Evolutionary conservation across 2,888 invertebrate genomes (phyloP).

Genomic region (Empis stercorea): DNA sequence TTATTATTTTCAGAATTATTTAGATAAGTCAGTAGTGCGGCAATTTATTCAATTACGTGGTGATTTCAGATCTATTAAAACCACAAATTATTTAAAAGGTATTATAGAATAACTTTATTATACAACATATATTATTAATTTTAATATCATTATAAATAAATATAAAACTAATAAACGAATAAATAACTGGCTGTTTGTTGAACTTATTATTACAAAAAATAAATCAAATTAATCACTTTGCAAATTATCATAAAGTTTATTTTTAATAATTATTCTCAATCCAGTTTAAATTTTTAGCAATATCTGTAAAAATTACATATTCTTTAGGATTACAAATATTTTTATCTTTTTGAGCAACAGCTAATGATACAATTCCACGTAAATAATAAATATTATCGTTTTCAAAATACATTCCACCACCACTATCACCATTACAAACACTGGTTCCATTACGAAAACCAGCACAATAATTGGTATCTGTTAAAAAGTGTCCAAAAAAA

Average conservation of each 20-base stretch:
- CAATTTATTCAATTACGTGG: conserved; percentile 90
- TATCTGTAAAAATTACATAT: conserved; percentile 39
- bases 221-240: too few relatives aligned
- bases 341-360: conserved; percentile 15
- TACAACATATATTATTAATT: neutral
- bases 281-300: conserved; percentile 28
- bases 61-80: conserved; percentile 83
- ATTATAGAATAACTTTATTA: conserved; percentile 32
- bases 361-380: conserved; percentile 15
- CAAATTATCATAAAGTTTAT: neutral
- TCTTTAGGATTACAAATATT: conserved; percentile 36
- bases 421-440: conserved; percentile 42
- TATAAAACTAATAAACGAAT: neutral
- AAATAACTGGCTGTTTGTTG: too few relatives aligned
- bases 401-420: conserved; percentile 36
- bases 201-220: too few relatives aligned
- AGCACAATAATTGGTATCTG: conserved; percentile 12
- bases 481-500: conserved; percentile 10
- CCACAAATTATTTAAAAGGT: conserved; percentile 47
- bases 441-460: conserved; percentile 27
- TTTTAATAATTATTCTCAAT: conserved; percentile 12
- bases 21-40: conserved; percentile 79
- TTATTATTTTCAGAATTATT: conserved; percentile 56
- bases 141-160: neutral
- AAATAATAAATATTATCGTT: conserved; percentile 7